Conservation (phyloP, 2,797 vertebrate genomes). For the Syndactyla subalaris region DNA sequence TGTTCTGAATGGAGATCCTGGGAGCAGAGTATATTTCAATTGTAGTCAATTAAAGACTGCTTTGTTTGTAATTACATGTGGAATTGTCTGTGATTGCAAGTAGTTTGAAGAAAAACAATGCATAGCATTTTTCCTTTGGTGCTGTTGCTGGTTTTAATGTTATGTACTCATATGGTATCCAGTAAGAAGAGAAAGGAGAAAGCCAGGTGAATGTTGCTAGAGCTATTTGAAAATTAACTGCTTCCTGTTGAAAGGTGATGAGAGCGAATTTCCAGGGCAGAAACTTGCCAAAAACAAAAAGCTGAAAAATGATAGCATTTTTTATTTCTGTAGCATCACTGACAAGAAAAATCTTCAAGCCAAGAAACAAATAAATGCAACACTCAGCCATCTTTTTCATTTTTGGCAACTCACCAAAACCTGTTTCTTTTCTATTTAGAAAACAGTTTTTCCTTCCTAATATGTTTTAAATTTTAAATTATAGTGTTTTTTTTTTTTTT, state of each 20-base stretch:
- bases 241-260: not conserved
- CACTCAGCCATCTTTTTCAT: not conserved
- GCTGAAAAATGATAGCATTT: not conserved
- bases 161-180: not conserved
- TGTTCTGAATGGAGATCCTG: not conserved
- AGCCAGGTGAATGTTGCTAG: not conserved
- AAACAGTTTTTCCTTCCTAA: not conserved
- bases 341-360: not conserved
- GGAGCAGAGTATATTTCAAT: not conserved
- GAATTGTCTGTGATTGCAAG: not conserved
- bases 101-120: not conserved
- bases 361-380: not conserved
- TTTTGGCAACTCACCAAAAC: not conserved
- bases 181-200: not conserved
- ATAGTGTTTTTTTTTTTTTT: not conserved
- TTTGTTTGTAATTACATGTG: constrained; percentile 2
- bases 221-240: not conserved
- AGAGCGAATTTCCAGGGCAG: not conserved
- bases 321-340: not conserved
- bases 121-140: not conserved
- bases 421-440: not conserved
- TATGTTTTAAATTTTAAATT: not conserved
- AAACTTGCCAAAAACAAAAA: not conserved
- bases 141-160: not conserved
- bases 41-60: constrained; percentile 19